Evolutionary conservation across 2,888 invertebrate genomes (phyloP).

Genomic region (Nomada ruficornis): DNA sequence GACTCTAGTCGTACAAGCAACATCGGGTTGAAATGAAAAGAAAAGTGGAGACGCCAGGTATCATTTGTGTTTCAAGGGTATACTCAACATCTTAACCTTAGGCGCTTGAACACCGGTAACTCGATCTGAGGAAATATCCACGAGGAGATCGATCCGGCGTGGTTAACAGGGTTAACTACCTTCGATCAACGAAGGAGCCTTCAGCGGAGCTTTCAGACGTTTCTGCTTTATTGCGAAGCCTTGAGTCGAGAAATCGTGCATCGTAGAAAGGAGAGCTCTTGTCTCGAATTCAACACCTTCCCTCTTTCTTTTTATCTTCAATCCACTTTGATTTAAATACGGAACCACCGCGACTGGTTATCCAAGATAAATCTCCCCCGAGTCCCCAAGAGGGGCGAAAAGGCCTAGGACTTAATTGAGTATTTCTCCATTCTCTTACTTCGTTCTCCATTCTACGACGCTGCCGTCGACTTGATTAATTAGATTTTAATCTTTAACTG

Average conservation of each 20-base stretch:
- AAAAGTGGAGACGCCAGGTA: constrained; percentile 49
- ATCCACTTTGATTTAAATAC: constrained; percentile 71
- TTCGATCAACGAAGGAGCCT: constrained; percentile 60
- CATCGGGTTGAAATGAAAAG: constrained; percentile 18
- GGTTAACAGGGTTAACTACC: constrained; percentile 77
- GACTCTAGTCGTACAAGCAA: no score
- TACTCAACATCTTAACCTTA: constrained; percentile 73
- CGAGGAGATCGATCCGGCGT: constrained; percentile 57
- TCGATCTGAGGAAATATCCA: constrained; percentile 69
- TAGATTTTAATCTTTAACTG: constrained; percentile 70
- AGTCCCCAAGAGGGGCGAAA: constrained; percentile 65
- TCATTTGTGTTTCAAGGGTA: constrained; percentile 70
- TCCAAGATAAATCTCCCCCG: constrained; percentile 69
- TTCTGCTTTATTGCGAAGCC: constrained; percentile 28
- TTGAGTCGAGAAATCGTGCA: constrained; percentile 31
- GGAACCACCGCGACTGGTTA: constrained; percentile 64
- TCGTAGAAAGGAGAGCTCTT: constrained; percentile 50
- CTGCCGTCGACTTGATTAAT: constrained; percentile 67
- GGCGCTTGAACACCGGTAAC: constrained; percentile 63
- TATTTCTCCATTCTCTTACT: constrained; percentile 69
- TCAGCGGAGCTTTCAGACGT: constrained; percentile 35
- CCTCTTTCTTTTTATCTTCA: constrained; percentile 28
- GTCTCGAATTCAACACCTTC: constrained; percentile 58
- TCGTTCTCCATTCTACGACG: constrained; percentile 30
- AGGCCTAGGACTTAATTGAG: constrained; percentile 72